Evolutionary conservation across 2,888 invertebrate genomes (phyloP).

Genomic region (Chalcosyrphus nemorum): DNA sequence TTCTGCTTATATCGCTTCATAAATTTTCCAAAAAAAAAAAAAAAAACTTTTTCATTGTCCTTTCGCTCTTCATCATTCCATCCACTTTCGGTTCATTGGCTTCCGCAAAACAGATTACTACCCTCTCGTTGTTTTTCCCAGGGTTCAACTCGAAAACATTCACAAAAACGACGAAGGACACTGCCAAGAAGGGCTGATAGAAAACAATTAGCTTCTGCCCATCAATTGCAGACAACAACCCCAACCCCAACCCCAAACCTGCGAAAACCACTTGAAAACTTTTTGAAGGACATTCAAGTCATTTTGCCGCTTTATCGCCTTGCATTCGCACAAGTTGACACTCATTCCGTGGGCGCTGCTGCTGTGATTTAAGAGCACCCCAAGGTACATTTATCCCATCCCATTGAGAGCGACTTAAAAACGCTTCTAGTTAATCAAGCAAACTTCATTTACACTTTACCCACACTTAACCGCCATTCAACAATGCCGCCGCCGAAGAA

Average conservation of each 20-base stretch:
- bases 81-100: slow-evolving; percentile 27
- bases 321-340: slow-evolving; percentile 18
- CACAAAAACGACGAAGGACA: slow-evolving; percentile 7
- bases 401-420: not conserved
- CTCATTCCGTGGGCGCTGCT: not conserved
- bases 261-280: slow-evolving; percentile 58
- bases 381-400: not conserved
- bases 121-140: slow-evolving; percentile 5
- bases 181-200: slow-evolving; percentile 38
- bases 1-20: slow-evolving; percentile 35
- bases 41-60: slow-evolving; percentile 37
- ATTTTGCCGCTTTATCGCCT: slow-evolving; percentile 14
- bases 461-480: slow-evolving; percentile 30
- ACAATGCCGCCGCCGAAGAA: slow-evolving; percentile 5
- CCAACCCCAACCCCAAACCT: not conserved
- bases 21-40: slow-evolving; percentile 46
- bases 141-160: slow-evolving; percentile 40
- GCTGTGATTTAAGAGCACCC: not conserved
- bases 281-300: slow-evolving; percentile 49
- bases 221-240: slow-evolving; percentile 55
- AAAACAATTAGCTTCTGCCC: slow-evolving; percentile 67
- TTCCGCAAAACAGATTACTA: slow-evolving; percentile 10
- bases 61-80: not conserved
- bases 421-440: slow-evolving; percentile 43
- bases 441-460: slow-evolving; percentile 22